Evolutionary conservation across 2,113 vertebrate species (phyloP).

Genomic region (Poeciliopsis occidentalis): DNA sequence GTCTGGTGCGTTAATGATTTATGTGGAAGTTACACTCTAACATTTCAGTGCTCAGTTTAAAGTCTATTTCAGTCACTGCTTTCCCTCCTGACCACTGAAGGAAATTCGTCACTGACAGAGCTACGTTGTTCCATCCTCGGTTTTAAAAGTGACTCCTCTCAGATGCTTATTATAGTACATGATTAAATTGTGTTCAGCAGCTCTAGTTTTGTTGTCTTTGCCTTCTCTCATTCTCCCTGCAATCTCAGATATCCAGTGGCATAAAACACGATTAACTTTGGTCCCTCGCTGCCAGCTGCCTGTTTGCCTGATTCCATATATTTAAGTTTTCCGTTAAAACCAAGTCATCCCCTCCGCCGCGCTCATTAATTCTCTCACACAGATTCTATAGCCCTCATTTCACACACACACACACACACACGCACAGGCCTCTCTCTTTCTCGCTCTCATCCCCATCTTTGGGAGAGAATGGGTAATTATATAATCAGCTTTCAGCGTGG

Average conservation of each 20-base stretch:
- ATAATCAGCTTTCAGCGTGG: conserved; percentile 69
- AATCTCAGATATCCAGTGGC: conserved; percentile 51
- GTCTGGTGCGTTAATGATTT: conserved; percentile 34
- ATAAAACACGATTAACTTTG: conserved; percentile 65
- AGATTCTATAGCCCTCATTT: conserved; percentile 10
- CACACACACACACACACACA: too few relatives aligned
- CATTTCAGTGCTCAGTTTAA: conserved; percentile 49
- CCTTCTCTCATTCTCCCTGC: conserved; percentile 38
- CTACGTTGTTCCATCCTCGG: conserved; percentile 55
- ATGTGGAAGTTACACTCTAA: conserved; percentile 42
- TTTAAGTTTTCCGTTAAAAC: conserved; percentile 54
- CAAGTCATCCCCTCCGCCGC: conserved; percentile 14
- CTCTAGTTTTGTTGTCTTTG: conserved; percentile 62
- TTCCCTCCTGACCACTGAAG: conserved; percentile 38
- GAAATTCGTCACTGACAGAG: conserved; percentile 47
- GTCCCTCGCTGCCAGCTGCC: conserved; percentile 42
- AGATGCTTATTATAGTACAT: conserved; percentile 67
- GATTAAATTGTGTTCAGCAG: conserved; percentile 64
- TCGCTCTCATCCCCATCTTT: conserved; percentile 32
- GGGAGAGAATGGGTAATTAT: conserved; percentile 72
- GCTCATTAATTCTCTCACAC: conserved; percentile 1
- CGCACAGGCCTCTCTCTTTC: conserved; percentile 29
- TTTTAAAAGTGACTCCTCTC: conserved; percentile 56
- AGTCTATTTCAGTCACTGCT: conserved; percentile 50
- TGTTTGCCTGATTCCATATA: conserved; percentile 53